Conservation (phyloP, 2,113 vertebrate species). For the Bubalus kerabau region DNA sequence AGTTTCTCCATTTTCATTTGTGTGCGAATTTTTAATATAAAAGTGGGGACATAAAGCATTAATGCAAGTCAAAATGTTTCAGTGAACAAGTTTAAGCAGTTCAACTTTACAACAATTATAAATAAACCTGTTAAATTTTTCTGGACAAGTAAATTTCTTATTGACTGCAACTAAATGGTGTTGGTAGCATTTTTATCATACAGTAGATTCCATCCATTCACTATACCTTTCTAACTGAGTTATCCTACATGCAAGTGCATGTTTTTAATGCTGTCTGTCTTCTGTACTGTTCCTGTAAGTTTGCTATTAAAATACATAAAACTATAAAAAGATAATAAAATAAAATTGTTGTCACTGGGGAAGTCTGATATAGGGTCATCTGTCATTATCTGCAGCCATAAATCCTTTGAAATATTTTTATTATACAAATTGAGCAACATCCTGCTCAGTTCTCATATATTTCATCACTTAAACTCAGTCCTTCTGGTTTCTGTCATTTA, state of each 20-base stretch:
- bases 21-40: neutral
- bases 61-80: neutral
- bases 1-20: neutral
- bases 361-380: neutral
- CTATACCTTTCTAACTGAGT: constrained; percentile 87
- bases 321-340: constrained; percentile 61
- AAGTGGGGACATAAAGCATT: neutral
- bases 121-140: neutral
- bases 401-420: neutral
- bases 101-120: neutral
- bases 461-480: neutral
- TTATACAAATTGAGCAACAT: neutral
- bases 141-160: neutral
- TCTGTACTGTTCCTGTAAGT: constrained; percentile 91
- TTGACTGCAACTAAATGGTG: constrained; percentile 26
- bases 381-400: neutral
- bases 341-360: neutral
- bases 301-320: constrained; percentile 91
- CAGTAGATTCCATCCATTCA: constrained; percentile 85
- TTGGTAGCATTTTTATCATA: constrained; percentile 88
- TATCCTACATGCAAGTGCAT: constrained; percentile 86
- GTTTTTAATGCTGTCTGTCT: constrained; percentile 90
- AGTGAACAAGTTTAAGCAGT: neutral
- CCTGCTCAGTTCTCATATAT: neutral
- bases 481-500: neutral